Evolutionary conservation across 2,888 invertebrate genomes (phyloP).

Genomic region (Pristionchus arcanus): DNA sequence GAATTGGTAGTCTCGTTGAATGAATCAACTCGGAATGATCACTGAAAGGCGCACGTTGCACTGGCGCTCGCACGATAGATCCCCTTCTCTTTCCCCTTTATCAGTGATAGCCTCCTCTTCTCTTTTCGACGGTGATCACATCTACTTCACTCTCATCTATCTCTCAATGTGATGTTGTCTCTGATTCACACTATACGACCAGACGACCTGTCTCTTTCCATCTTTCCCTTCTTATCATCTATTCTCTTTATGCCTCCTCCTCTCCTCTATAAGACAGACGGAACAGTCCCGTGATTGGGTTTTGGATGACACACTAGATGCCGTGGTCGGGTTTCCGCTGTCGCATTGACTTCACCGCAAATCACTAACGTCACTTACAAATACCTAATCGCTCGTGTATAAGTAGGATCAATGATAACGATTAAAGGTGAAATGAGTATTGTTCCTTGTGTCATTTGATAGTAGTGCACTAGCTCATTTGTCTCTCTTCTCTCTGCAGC

Average conservation of each 20-base stretch:
- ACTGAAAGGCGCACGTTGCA: conserved; percentile 34
- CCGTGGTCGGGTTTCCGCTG: not conserved
- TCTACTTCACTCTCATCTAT: not conserved
- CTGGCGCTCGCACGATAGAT: conserved; percentile 15
- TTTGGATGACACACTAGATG: conserved; percentile 17
- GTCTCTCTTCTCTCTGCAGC: conserved; percentile 7
- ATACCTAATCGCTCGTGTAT: not conserved
- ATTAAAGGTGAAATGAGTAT: not conserved
- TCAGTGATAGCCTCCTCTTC: conserved; percentile 13
- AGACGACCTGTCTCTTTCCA: not conserved
- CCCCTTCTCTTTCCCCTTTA: not conserved
- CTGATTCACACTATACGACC: not conserved
- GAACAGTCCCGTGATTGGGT: conserved; percentile 45
- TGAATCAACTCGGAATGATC: not conserved
- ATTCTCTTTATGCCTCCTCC: not conserved
- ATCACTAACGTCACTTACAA: not conserved
- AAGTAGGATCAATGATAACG: not conserved
- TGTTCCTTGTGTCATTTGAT: not conserved
- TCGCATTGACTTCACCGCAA: not conserved
- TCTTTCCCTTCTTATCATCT: not conserved
- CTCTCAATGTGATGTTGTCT: not conserved
- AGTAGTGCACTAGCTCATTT: not conserved
- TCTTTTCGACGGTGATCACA: conserved; percentile 25
- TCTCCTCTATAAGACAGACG: conserved; percentile 10
- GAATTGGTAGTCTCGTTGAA: not conserved